These are phyloP conservation scores for Stenoptilia bipunctidactyla DNA, from an alignment of 2,888 invertebrate species.

Conservation along the genomic window DNA sequence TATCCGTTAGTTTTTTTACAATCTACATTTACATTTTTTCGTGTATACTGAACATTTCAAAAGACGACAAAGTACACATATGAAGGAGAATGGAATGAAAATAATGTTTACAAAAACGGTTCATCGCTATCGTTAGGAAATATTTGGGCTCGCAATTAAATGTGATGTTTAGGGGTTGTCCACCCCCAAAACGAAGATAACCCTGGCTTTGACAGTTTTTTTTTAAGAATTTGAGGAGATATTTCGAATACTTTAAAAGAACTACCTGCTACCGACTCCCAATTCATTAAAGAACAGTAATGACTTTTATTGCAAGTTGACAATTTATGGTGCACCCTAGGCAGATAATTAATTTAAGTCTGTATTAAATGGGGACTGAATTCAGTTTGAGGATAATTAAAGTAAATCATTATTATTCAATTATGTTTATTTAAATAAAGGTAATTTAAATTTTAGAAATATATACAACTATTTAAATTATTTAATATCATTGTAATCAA, in stretches of 20 bases:
- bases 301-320: constrained; percentile 44
- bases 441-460: too few species aligned
- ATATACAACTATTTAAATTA: too few species aligned
- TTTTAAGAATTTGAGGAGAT: constrained; percentile 23
- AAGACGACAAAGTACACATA: too few species aligned
- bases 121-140: too few species aligned
- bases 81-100: background rate
- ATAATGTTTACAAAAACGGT: background rate
- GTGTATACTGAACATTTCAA: too few species aligned
- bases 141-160: constrained; percentile 33
- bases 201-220: background rate
- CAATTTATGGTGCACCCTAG: constrained; percentile 40
- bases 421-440: too few species aligned
- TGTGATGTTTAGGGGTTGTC: constrained; percentile 30
- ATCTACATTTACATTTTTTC: too few species aligned
- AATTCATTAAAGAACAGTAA: constrained; percentile 55
- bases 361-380: constrained; percentile 39
- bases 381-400: constrained; percentile 3
- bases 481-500: too few species aligned
- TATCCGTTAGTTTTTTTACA: too few species aligned
- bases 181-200: background rate
- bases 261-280: constrained; percentile 57
- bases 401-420: too few species aligned
- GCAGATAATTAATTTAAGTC: constrained; percentile 52
- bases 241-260: constrained; percentile 34